Evolutionary conservation across 35 echinoderm and acorn worm species (phyloP).

Genomic region (Chiridota heheva): DNA sequence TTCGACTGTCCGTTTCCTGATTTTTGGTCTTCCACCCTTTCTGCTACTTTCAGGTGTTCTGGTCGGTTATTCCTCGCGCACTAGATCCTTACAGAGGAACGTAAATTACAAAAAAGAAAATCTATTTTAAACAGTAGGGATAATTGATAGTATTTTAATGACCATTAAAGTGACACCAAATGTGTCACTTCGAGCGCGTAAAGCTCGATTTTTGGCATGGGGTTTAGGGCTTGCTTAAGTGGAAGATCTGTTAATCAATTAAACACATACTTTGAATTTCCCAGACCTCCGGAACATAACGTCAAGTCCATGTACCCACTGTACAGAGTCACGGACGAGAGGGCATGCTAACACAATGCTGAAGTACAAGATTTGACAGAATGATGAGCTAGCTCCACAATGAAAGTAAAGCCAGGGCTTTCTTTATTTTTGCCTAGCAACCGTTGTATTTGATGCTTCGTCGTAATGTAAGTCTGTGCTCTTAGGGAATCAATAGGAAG

Average conservation of each 20-base stretch:
- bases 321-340: conserved; percentile 20
- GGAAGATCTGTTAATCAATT: background rate
- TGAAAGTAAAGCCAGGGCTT: background rate
- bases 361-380: conserved; percentile 17
- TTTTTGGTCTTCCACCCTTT: no score
- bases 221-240: no score
- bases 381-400: background rate
- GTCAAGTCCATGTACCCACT: conserved; percentile 33
- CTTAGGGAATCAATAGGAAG: background rate
- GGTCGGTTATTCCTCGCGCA: no score
- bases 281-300: conserved; percentile 5
- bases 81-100: no score
- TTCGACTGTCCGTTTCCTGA: no score
- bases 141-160: no score
- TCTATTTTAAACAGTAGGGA: no score
- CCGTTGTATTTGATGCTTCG: background rate
- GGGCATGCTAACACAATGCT: background rate
- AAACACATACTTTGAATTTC: conserved; percentile 13
- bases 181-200: no score
- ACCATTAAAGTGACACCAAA: no score
- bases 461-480: background rate
- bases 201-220: no score
- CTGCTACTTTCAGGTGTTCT: no score
- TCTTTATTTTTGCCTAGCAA: conserved; percentile 7
- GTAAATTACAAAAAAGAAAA: no score